Evolutionary conservation across 2,888 invertebrate species (phyloP), one percentile per base, ranked within the genome.

Genomic region (Eristalis intricaria): DNA sequence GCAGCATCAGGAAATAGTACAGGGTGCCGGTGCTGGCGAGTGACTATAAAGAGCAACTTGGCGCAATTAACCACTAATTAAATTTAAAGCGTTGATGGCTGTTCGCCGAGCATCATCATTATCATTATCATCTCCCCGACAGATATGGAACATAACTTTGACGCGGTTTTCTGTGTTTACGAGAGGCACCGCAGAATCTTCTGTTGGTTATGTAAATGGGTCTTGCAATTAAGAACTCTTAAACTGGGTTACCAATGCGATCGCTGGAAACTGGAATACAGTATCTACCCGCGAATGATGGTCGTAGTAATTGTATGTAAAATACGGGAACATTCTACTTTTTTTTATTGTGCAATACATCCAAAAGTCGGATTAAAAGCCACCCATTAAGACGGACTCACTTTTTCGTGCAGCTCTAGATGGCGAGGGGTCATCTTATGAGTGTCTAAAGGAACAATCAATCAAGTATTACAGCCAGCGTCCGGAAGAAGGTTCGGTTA

Each of bases 31-130:
- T 15, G 29, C 22, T 50, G 19, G 29, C 26, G 13, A 19, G 43
- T 5, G 26, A 0, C 38, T 19, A 19, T 50, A 50, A 4, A 4
- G 26, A 11, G 29, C 1, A 11, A 43, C 23, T 22, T 43, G 60
- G 29, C 58, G 58, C 66, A 66, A 75, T 66, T 75, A 40, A 40
- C 38, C 38, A 58, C 65, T 40, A 66, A 75, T 66, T 75, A 66
- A 75, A 66, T 43, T 66, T 15, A 10, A 35, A 7, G 19, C 10
- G 26, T 15, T 69, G 69, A 56, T 69, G 69, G 58, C 4, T 7
- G 29, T 29, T 35, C 22, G 56, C 22, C 8, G 4, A 58, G 29
- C 32, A 11, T 4, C 50, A 50, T 63, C 63, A 43, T 43, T 5
- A n/a, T 23, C 64, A 22, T 64, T 35, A 50, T 56, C 35, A 65